Base-by-base conservation (phyloP, 2,888 invertebrate genomes). In the Dioctria linearis region DNA sequence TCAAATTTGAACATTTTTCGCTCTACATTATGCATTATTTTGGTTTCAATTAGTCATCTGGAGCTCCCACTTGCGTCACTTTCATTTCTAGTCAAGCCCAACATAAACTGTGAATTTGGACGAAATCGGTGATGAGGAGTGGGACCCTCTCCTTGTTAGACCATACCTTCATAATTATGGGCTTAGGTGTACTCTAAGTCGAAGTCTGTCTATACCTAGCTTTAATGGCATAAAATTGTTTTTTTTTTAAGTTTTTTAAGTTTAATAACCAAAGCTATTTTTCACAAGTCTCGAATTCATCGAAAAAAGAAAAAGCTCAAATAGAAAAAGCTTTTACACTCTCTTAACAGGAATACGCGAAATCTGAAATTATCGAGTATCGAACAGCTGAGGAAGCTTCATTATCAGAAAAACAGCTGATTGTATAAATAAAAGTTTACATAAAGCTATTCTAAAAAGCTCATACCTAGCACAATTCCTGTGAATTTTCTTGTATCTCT, bases 371-470 rank as follows among this genome's bases (percentile, higher is more conserved):
- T 54, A 4, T 54, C 54, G 69, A 25, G 69, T 46, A 25, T 39
- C 69, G 69, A 69, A 13, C 69, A 69, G 69, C 69, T 69, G 69
- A 69, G 51, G 69, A 69, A 69, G 69, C 69, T 69, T 69, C 51
- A 49, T 39, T 69, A 69, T 69, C 69, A 69, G 69, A 9, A 39
- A 69, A 69, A 49, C 69, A 69, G 69, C 69, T 69, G 69, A 54
- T 69, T 51, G 11, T 5, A 25, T 9, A 69, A 25, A 54, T 5
- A 51, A 51, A 51, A 67, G 11, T 3, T 69, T 37, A 49, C 49
- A 51, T 3, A 69, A 69, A 25, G 25, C 25, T 25, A 2, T 69
- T 69, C 40, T 39, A 11, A 39, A 25, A 39, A 69, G 69, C 69
- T 69, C 49, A 49, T 13, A 25, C 51, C 39, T 25, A 25, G 25